Conservation (phyloP, 2,888 invertebrate species). For the Teleogryllus oceanicus region DNA sequence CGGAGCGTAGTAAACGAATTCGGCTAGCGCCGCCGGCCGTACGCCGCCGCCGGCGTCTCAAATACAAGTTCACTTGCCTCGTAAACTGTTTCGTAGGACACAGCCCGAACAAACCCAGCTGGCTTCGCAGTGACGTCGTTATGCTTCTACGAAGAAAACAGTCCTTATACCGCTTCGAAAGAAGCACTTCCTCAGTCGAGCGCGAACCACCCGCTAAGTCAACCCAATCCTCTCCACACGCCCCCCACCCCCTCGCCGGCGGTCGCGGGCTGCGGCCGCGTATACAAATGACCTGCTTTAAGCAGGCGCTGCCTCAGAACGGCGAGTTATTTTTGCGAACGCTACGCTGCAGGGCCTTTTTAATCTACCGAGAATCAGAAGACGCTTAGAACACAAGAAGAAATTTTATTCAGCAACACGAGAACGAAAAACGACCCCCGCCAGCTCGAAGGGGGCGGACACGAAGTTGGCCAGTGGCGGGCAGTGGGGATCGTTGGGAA, state of each 20-base stretch:
- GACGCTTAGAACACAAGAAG: neutral
- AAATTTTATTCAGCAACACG: neutral
- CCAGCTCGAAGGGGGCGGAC: too few relatives aligned
- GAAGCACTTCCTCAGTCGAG: too few relatives aligned
- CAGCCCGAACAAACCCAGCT: too few relatives aligned
- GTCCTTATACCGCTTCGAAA: too few relatives aligned
- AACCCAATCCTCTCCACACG: neutral
- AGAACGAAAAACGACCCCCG: neutral
- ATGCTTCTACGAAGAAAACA: too few relatives aligned
- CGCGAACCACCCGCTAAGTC: neutral
- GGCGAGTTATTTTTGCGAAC: neutral
- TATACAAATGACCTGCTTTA: conserved; percentile 9
- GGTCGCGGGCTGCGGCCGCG: neutral
- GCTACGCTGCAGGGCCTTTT: neutral
- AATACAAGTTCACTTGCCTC: too few relatives aligned
- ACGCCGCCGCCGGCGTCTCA: too few relatives aligned
- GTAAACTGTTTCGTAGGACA: too few relatives aligned
- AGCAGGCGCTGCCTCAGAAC: neutral
- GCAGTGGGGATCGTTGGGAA: neutral
- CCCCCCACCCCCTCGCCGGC: neutral
- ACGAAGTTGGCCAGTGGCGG: too few relatives aligned
- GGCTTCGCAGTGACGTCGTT: too few relatives aligned
- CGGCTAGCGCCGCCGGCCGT: too few relatives aligned
- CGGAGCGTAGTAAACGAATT: too few relatives aligned
- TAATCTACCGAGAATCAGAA: conserved; percentile 18